Conservation (phyloP, 2,888 invertebrate genomes). For the Sphaerophoria rueppellii region DNA sequence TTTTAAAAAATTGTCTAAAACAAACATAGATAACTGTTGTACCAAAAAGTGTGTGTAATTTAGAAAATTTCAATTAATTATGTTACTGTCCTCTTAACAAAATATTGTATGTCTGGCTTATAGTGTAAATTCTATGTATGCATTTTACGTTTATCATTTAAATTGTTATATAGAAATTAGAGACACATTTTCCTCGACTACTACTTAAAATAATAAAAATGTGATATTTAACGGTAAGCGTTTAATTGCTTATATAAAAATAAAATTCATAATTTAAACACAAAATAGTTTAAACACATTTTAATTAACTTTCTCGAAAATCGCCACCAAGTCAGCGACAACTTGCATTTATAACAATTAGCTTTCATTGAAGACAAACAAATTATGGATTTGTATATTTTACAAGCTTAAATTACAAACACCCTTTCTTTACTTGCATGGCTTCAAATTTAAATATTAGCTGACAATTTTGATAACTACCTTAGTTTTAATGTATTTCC, state of each 20-base stretch:
- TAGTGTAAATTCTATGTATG: conserved; percentile 63
- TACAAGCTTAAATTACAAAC: conserved; percentile 32
- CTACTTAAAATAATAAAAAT: conserved; percentile 45
- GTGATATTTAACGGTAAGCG: conserved; percentile 58
- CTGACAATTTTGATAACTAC: conserved; percentile 38
- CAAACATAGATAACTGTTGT: conserved; percentile 40
- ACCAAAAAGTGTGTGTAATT: conserved; percentile 56
- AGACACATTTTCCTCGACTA: background rate
- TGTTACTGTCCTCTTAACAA: conserved; percentile 23
- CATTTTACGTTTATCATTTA: conserved; percentile 54
- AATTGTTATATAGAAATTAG: conserved; percentile 23
- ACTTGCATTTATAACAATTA: conserved; percentile 6
- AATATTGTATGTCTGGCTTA: conserved; percentile 65
- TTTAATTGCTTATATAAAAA: conserved; percentile 26
- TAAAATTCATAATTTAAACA: conserved; percentile 18
- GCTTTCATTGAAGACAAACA: conserved; percentile 12
- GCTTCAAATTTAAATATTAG: conserved; percentile 58
- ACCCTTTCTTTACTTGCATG: conserved; percentile 61
- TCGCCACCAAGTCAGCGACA: conserved; percentile 64
- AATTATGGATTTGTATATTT: background rate
- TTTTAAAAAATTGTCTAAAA: conserved; percentile 48
- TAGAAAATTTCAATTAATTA: conserved; percentile 45
- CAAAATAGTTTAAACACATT: conserved; percentile 38
- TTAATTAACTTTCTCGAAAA: conserved; percentile 34
- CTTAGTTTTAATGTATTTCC: conserved; percentile 26